phyloP scores from a whole-genome alignment of 2,113 vertebrate genomes.

The Xiphias gladius region DNA sequence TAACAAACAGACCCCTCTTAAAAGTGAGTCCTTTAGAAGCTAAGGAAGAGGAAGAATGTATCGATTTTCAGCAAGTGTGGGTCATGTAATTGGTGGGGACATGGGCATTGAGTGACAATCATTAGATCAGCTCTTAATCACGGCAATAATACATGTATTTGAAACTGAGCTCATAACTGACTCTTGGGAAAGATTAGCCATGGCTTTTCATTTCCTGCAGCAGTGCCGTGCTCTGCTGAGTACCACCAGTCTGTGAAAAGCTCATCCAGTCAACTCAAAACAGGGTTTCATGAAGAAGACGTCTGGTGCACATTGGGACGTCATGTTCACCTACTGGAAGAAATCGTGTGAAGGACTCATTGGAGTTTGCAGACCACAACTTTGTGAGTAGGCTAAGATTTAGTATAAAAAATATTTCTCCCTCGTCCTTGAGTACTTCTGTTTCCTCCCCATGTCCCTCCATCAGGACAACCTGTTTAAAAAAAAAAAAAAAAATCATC shows the following conservation, averaged over 20 bases:
- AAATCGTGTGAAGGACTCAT: conserved; percentile 53
- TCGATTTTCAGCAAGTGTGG: conserved; percentile 54
- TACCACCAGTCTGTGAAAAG: conserved; percentile 46
- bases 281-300: conserved; percentile 39
- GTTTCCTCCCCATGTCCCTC: conserved; percentile 27
- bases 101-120: conserved; percentile 61
- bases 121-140: conserved; percentile 40
- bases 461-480: conserved; percentile 67
- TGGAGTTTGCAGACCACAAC: conserved; percentile 47
- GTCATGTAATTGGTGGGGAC: conserved; percentile 49
- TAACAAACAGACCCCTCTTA: conserved; percentile 78
- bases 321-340: conserved; percentile 45
- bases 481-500: background rate
- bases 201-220: conserved; percentile 37
- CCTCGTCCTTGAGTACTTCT: conserved; percentile 54
- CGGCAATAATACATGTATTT: conserved; percentile 30
- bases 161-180: conserved; percentile 16
- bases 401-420: conserved; percentile 81
- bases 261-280: conserved; percentile 26
- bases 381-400: conserved; percentile 66
- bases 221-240: conserved; percentile 47
- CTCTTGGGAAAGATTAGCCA: conserved; percentile 21
- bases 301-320: conserved; percentile 37
- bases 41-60: conserved; percentile 68
- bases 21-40: conserved; percentile 73